Base-by-base conservation (phyloP, 2,797 vertebrate genomes). In the Ctenopoma multispine region DNA sequence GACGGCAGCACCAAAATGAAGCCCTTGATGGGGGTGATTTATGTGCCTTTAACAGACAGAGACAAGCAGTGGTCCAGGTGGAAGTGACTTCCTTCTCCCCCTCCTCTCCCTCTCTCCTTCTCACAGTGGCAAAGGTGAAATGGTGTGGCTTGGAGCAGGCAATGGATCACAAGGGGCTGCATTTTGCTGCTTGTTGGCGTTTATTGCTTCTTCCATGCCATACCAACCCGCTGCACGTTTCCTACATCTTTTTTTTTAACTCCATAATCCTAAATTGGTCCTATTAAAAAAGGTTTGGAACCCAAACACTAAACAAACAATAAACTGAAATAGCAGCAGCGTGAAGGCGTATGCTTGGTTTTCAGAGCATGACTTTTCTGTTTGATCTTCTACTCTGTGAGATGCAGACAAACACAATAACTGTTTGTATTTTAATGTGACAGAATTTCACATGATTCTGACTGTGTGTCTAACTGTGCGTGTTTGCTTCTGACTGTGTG, bases 41-140 rank as follows among this genome's bases (percentile, higher is more conserved):
- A 99, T 91, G 98, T 99, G 98, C 98, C 98, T 99, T 98, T 99
- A 97, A 99, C 98, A 96, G 98, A 99, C 94, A 97, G 93, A 96
- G 97, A 98, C 80, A 99, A 98, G 96, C 98, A 99, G 93, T 99
- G 97, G 96, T 97, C 97, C 96, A 99, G 97, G 97, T 99, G 98
- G 98, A 98, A 99, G 97, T 99, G 97, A 99, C 95, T 98, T 97
- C 96, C 95, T 96, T 94, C 96, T 95, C 94, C 92, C 90, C 92
- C 93, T 94, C 94, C 94, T 95, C 94, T 91, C 93, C 50, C 79
- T 81, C 82, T 92, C 93, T 95, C 94, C 95, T 94, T 96, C 91
- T 93, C 90, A 91, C 92, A 93, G 90, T 79, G 94, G 75, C 89
- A 93, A 95, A 99, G 97, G 97, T 99, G 98, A 99, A 97, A 95